Evolutionary conservation across 2,888 invertebrate species (phyloP), one percentile per base, ranked within the genome.

Genomic region (Sthenelais limicola): DNA sequence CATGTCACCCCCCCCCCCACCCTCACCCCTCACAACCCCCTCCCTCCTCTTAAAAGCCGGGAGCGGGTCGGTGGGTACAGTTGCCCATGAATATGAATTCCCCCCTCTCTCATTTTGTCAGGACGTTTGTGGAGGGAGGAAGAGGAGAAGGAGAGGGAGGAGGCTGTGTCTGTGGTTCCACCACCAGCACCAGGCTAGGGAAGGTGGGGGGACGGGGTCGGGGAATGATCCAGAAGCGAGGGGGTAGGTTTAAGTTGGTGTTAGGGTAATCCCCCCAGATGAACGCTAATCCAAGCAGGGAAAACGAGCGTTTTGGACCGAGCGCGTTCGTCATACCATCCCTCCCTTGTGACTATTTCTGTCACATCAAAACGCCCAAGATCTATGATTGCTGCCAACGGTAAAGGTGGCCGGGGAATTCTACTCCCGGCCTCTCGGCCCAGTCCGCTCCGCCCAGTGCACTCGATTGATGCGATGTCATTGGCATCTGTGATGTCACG

Each of bases 341-440:
- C 18, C 9, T 56, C 56, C 56, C 56, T 35, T 15, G 56, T 21
- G 56, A 32, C 56, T 35, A 21, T 5, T 3, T 2, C 56, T 56
- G 56, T 56, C 56, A 56, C 56, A 56, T 56, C 56, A 56, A 56
- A 56, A 56, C 56, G 56, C 30, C 30, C 21, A 35, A 56, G 56
- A 56, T 56, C 32, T 28, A 56, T 35, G 56, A 24, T 21, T 18
- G 32, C 18, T 56, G 18, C 32, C 30, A 24, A 35, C 32, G 15
- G 5, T n/a, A 56, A 35, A 32, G 56, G 30, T 35, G 30, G 30
- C 56, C 56, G 56, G 56, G 56, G 56, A 56, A 56, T 56, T 21
- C 43, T 21, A n/a, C n/a, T 32, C 32, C 56, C 9, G 32, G 28
- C 28, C 52, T 5, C 9, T n/a, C 7, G 7, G 56, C 56, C 3